Base-by-base conservation (phyloP, 2,888 invertebrate species). In the Byasa hedistus region DNA sequence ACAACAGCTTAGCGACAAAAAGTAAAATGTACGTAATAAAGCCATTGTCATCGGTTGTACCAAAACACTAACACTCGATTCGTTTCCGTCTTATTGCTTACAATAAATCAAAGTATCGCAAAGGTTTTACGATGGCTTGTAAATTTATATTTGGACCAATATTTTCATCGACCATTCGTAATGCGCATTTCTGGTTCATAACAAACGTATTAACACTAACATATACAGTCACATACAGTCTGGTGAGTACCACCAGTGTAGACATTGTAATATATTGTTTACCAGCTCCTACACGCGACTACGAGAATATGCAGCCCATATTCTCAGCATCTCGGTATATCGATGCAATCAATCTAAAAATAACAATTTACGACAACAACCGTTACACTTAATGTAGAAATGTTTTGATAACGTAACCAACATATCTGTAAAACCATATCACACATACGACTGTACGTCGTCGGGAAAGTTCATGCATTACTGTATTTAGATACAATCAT, bases 81-180 rank as follows among this genome's bases (percentile, higher is more conserved):
- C 17, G 24, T 27, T 59, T 55, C 54, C 32, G 58, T 32, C 58
- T 63, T 63, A 59, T 56, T 27, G 55, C 55, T 55, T 55, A 24
- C 44, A 59, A 66, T 62, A 66, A 66, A 66, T 66, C 58, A 59
- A 66, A 66, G 62, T 62, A 66, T 62, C 48, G 55, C 63, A 63
- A 59, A 59, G 48, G 48, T 59, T 51, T 66, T 59, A 59, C 58
- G 57, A 63, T 55, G 55, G 56, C 63, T 63, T 55, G 61, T 48
- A 36, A 61, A 65, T 61, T 69, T 69, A 69, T 65, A 65, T 69
- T 63, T 67, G 63, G 63, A 65, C 62, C 62, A 69, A 64, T 64
- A 66, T 64, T 69, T 64, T 64, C 57, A 66, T 63, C 56, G 59
- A 27, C 27, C 24, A 4, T 56, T 63, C 59, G 56, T 63, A 44